Evolutionary conservation across 2,888 invertebrate species (phyloP).

Genomic region (Acanthosepion pharaonis): DNA sequence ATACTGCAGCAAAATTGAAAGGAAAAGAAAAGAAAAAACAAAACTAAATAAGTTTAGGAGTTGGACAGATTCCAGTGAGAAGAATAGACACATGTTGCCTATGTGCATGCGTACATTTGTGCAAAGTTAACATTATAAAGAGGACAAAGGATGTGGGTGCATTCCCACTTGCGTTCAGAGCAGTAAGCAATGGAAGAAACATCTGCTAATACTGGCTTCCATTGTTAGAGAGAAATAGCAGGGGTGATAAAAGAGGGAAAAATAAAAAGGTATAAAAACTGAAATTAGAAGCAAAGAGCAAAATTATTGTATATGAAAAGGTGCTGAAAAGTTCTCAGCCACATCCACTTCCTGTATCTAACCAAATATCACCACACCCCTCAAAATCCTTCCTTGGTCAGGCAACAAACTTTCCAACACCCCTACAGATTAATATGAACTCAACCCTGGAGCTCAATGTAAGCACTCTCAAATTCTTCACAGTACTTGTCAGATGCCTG

Average conservation of each 20-base stretch:
- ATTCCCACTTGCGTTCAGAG: no score
- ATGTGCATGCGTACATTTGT: not conserved
- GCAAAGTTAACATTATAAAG: not conserved
- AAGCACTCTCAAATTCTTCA: no score
- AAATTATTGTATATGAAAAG: no score
- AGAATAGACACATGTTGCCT: not conserved
- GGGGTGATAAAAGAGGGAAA: not conserved
- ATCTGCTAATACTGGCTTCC: not conserved
- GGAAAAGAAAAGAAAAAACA: not conserved
- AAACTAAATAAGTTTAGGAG: not conserved
- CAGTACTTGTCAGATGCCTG: no score
- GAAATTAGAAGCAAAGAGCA: no score
- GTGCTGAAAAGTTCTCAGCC: no score
- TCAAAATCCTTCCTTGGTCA: no score
- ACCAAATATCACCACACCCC: no score
- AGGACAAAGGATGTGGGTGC: not conserved
- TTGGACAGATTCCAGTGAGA: not conserved
- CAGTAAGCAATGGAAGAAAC: not conserved
- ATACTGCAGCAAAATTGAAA: not conserved
- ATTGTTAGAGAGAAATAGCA: not conserved
- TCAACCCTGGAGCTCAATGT: no score
- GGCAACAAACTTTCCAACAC: no score
- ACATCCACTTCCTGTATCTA: no score
- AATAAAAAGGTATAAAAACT: not conserved
- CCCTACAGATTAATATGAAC: no score